These are phyloP conservation scores for Eupithecia tripunctaria DNA, from an alignment of 2,888 invertebrate genomes.

Conservation along the genomic window DNA sequence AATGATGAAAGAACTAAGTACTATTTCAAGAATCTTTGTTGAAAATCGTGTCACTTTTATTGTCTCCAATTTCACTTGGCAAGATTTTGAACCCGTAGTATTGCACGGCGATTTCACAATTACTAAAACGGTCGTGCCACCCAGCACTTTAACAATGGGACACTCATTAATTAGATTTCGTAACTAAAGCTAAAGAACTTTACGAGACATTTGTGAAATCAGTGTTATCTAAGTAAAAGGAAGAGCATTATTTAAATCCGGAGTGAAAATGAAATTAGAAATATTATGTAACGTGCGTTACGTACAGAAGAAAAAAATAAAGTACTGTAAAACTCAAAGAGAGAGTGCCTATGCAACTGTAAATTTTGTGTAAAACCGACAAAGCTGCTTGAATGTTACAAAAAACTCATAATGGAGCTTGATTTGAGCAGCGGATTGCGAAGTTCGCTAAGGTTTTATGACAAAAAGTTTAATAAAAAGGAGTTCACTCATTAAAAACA, in stretches of 20 bases:
- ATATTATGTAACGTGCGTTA: not conserved
- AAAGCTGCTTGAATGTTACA: not conserved
- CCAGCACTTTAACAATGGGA: constrained; percentile 41
- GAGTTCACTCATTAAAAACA: not conserved
- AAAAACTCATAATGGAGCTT: not conserved
- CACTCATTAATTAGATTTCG: constrained; percentile 43
- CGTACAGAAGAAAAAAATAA: not conserved
- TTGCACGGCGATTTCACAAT: constrained; percentile 40
- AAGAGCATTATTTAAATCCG: constrained; percentile 7
- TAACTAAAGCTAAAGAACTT: constrained; percentile 37
- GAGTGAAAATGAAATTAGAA: not conserved
- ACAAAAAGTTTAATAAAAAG: not conserved
- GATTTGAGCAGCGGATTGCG: not conserved
- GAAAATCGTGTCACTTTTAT: not conserved
- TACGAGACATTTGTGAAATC: constrained; percentile 37
- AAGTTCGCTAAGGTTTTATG: not conserved
- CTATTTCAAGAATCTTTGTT: not conserved
- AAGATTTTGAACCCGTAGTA: constrained; percentile 34
- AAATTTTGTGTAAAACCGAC: not conserved
- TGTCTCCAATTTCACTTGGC: constrained; percentile 30
- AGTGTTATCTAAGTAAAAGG: constrained; percentile 26
- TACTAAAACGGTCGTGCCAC: constrained; percentile 43
- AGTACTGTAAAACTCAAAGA: not conserved
- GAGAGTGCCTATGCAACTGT: not conserved
- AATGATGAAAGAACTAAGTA: not conserved